Conservation (phyloP, 2,113 vertebrate genomes). For the human (Homo sapiens) region GRCh38 chr2:6915001-6915500, state of each 20-base stretch:
- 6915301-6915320: neutral
- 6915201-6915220: neutral
- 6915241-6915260: neutral
- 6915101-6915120: neutral
- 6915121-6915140: neutral
- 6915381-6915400: neutral
- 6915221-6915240: neutral
- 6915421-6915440: neutral
- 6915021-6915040: accelerated
- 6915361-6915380: neutral
- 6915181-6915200: neutral
- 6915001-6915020: neutral
- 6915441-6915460: neutral
- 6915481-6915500: neutral
- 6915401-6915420: neutral
- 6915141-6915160: neutral
- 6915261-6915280: neutral
- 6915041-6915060: neutral
- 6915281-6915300: neutral
- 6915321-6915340: neutral
- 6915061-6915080: neutral
- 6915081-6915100: neutral
- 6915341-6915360: neutral
- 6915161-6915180: too few relatives aligned
- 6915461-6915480: accelerated